These are phyloP conservation scores for Mimumesa dahlbomi DNA, from an alignment of 2,888 invertebrate species.

Conservation along the genomic window DNA sequence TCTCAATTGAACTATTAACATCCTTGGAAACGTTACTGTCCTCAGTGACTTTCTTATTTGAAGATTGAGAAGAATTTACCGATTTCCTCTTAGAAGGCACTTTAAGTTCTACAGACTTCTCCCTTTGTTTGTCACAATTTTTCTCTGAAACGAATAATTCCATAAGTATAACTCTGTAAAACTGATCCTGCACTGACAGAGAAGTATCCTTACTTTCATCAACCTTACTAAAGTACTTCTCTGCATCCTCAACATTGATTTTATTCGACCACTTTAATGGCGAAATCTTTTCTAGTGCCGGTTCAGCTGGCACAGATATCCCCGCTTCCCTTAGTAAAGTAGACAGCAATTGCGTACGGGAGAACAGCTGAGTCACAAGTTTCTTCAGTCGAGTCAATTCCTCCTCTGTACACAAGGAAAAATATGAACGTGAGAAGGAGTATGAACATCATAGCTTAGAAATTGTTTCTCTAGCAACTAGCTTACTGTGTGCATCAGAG, in stretches of 20 bases:
- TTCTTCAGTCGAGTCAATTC: constrained; percentile 76
- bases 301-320: constrained; percentile 77
- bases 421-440: constrained; percentile 6
- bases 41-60: constrained; percentile 55
- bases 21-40: constrained; percentile 57
- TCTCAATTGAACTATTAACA: constrained; percentile 68
- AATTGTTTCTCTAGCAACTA: too few species aligned
- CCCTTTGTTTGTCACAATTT: constrained; percentile 69
- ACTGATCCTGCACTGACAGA: too few species aligned
- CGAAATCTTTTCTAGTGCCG: constrained; percentile 78
- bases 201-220: constrained; percentile 65
- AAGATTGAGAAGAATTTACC: constrained; percentile 41
- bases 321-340: constrained; percentile 76
- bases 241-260: constrained; percentile 74
- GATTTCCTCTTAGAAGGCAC: constrained; percentile 71
- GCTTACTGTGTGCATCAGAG: constrained; percentile 76
- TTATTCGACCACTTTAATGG: constrained; percentile 79
- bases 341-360: constrained; percentile 75
- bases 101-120: constrained; percentile 66
- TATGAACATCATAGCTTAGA: too few species aligned
- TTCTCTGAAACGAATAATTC: constrained; percentile 61
- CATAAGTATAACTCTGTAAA: too few species aligned
- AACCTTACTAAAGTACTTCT: constrained; percentile 68
- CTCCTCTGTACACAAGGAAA: constrained; percentile 69
- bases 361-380: constrained; percentile 74